Percentiles rank a stretch among this genome's conserved stretches.
phyloP scores from a whole-genome alignment of 2,888 invertebrate species.

The Luperina testacea region DNA sequence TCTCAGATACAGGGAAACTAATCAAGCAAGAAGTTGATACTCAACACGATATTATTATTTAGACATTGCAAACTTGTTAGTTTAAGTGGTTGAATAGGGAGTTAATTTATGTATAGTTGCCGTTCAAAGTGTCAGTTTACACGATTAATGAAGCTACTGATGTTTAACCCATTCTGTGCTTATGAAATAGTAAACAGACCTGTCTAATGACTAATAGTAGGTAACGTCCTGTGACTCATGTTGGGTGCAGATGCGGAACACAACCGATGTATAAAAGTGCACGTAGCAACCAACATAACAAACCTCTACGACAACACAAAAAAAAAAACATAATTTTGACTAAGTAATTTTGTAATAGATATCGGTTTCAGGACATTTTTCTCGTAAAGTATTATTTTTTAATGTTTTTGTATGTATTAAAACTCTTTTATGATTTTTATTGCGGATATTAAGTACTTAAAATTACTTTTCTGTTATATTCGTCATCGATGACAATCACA shows the following conservation, averaged over 20 bases:
- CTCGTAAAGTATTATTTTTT: neutral
- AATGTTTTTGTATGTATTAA: neutral
- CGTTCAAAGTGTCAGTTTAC: slow-evolving; percentile 43
- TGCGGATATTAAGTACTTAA: neutral
- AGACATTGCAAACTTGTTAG: slow-evolving; percentile 18
- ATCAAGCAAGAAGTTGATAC: slow-evolving; percentile 29
- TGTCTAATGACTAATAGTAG: slow-evolving; percentile 72
- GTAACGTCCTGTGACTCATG: slow-evolving; percentile 73
- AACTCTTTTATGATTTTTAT: neutral
- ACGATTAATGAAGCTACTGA: slow-evolving; percentile 59
- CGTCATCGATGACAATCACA: slow-evolving; percentile 23
- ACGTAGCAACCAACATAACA: neutral
- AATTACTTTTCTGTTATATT: slow-evolving; percentile 9
- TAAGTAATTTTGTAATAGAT: neutral
- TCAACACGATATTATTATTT: slow-evolving; percentile 15
- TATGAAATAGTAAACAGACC: slow-evolving; percentile 80
- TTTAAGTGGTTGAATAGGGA: slow-evolving; percentile 32
- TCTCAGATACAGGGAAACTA: slow-evolving; percentile 19
- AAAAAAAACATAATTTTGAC: neutral
- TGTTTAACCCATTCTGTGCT: slow-evolving; percentile 76
- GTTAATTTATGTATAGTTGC: slow-evolving; percentile 38
- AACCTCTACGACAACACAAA: slow-evolving; percentile 1
- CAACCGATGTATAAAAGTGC: slow-evolving; percentile 14
- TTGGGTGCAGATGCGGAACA: slow-evolving; percentile 58
- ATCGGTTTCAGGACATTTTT: neutral